Base-by-base conservation (phyloP, 2,888 invertebrate species). In the Acanthococcus lagerstroemiae region DNA sequence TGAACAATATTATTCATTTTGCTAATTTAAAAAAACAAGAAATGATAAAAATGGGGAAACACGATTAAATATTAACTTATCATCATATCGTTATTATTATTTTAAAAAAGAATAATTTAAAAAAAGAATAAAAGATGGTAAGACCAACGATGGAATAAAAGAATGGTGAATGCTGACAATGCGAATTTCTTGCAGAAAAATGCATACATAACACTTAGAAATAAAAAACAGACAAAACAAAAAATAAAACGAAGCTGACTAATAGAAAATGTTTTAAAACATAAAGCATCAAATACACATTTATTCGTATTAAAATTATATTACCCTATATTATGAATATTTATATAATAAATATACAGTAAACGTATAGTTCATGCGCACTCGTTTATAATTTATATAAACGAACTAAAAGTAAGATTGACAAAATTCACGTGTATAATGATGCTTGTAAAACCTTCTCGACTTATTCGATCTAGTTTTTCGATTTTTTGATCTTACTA, bases 81-180 rank as follows among this genome's bases (percentile, higher is more conserved):
- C n/a, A n/a, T n/a, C n/a, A n/a, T n/a, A n/a, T n/a, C n/a, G 37
- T 37, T 37, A n/a, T 15, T 37, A 9, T 37, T 37, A 37, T 37
- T 37, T 37, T 37, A 37, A 37, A 15, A 37, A 37, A 37, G 15
- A 52, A 22, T 22, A 21, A 52, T 22, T 24, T 52, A 22, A 52
- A 52, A 24, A 12, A 3, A 52, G 24, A 52, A 24, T 24, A 52
- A 15, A 52, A 22, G 9, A 52, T 52, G 52, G 52, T 52, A 52
- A 52, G 19, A 52, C 22, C 52, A 15, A 52, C 15, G 52, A 52
- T 52, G 52, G 22, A 22, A 24, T 19, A 52, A 52, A 22, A 21
- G 22, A 22, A 52, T 52, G 52, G 52, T 19, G 52, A 52, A 52
- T 52, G 52, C 9, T 52, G 52, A 52, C 15, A 52, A 22, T 24